Conservation (phyloP, 1,140 invertebrate genomes). For the Drosophila malerkotliana region DNA sequence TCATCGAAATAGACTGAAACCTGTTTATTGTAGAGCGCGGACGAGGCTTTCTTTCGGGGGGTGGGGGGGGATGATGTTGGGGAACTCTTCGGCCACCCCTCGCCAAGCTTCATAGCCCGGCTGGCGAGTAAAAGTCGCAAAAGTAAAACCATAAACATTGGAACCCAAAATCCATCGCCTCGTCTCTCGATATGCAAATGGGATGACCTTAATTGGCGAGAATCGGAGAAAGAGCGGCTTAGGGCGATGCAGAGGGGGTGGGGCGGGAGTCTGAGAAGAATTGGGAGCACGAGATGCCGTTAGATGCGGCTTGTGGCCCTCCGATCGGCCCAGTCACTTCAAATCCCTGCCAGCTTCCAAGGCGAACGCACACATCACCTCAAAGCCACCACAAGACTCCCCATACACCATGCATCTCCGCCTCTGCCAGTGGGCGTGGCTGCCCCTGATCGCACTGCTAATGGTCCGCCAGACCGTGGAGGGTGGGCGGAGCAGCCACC, state of each 20-base stretch:
- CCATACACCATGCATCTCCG: not conserved
- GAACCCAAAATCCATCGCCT: not conserved
- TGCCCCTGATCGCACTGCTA: not conserved
- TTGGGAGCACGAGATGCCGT: constrained; percentile 38
- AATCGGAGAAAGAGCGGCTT: not conserved
- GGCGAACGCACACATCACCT: constrained; percentile 21
- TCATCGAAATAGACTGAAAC: constrained; percentile 71
- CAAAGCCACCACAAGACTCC: not conserved
- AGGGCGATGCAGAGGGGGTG: not conserved
- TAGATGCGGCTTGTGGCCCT: constrained; percentile 22
- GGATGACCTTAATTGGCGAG: constrained; percentile 33
- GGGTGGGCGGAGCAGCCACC: not conserved
- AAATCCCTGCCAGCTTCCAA: constrained; percentile 24
- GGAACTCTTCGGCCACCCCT: not conserved
- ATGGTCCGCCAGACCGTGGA: not conserved
- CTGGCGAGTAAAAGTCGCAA: constrained; percentile 63
- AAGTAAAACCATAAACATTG: constrained; percentile 2
- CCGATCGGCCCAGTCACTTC: constrained; percentile 14
- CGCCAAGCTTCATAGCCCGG: too few species aligned
- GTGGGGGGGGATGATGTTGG: not conserved
- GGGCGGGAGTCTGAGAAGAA: constrained; percentile 13
- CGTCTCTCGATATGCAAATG: constrained; percentile 54
- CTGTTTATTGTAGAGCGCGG: constrained; percentile 59
- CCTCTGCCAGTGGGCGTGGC: not conserved
- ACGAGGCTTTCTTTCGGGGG: not conserved